Evolutionary conservation across 2,888 invertebrate genomes (phyloP).

Genomic region (Synanthedon tipuliformis): DNA sequence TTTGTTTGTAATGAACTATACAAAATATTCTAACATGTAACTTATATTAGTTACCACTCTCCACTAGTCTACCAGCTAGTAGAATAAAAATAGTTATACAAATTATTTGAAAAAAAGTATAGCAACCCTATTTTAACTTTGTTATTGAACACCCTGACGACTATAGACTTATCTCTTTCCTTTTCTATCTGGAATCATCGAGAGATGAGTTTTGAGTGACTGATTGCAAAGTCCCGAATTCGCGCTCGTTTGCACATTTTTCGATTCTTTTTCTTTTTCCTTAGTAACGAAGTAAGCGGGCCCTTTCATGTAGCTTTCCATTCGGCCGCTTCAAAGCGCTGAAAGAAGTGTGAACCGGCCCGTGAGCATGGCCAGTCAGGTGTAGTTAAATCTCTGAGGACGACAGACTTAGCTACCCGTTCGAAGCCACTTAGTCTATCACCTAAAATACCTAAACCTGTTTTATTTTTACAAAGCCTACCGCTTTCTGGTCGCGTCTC

Average conservation of each 20-base stretch:
- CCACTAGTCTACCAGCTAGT: too few relatives aligned
- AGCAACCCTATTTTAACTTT: too few relatives aligned
- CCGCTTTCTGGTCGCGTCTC: constrained; percentile 13
- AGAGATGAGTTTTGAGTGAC: background rate
- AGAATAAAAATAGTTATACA: too few relatives aligned
- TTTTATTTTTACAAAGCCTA: constrained; percentile 45
- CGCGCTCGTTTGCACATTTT: constrained; percentile 20
- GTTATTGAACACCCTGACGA: too few relatives aligned
- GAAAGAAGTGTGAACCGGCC: constrained; percentile 59
- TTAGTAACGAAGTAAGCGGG: constrained; percentile 38
- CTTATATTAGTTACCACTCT: too few relatives aligned
- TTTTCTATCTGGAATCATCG: background rate
- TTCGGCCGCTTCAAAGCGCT: constrained; percentile 50
- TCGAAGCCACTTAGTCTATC: constrained; percentile 45
- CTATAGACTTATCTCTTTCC: background rate
- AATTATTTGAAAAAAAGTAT: too few relatives aligned
- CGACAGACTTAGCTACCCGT: constrained; percentile 29
- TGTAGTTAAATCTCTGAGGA: constrained; percentile 43
- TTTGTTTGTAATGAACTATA: too few relatives aligned
- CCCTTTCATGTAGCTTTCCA: constrained; percentile 65
- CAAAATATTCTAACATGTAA: too few relatives aligned
- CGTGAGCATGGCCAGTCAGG: constrained; percentile 55
- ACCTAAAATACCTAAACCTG: constrained; percentile 44
- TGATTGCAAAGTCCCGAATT: constrained; percentile 14
- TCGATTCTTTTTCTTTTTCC: constrained; percentile 34